A percentile compares a stretch with the other conserved stretches of the same genome.
phyloP scores from a whole-genome alignment of 2,797 vertebrate species.

The Merluccius polli region DNA sequence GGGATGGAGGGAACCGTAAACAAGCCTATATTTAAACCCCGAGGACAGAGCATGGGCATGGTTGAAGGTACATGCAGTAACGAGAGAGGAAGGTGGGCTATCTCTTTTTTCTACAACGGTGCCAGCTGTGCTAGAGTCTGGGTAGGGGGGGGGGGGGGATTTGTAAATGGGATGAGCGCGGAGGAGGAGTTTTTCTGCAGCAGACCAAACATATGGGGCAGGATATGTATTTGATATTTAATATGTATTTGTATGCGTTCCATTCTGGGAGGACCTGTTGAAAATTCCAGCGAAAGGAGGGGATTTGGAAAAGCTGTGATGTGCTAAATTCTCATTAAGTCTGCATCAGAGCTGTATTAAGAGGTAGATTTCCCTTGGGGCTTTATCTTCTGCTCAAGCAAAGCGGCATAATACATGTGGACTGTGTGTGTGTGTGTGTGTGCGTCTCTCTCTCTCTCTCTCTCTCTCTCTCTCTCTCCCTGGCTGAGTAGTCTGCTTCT shows the following conservation, averaged over 20 bases:
- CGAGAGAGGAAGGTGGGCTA: conserved; percentile 22
- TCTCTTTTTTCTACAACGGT: conserved; percentile 21
- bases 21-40: conserved; percentile 48
- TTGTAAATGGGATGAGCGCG: neutral
- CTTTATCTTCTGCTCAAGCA: conserved; percentile 53
- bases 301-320: conserved; percentile 65
- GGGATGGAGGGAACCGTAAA: conserved; percentile 16
- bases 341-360: conserved; percentile 76
- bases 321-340: conserved; percentile 80
- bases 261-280: conserved; percentile 29
- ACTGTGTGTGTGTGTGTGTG: conserved; percentile 24
- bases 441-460: neutral
- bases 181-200: neutral
- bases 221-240: neutral
- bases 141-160: conserved; percentile 15
- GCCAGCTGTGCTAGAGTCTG: conserved; percentile 10
- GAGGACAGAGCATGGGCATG: conserved; percentile 16
- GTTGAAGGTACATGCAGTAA: conserved; percentile 27
- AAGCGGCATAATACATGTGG: conserved; percentile 66
- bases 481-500: conserved; percentile 34
- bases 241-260: neutral
- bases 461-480: conserved; percentile 21
- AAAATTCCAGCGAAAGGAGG: conserved; percentile 55
- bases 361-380: conserved; percentile 73
- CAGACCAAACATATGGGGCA: neutral